Base-by-base conservation (phyloP, 2,888 invertebrate genomes). In the Cryptophagus acutangulus region DNA sequence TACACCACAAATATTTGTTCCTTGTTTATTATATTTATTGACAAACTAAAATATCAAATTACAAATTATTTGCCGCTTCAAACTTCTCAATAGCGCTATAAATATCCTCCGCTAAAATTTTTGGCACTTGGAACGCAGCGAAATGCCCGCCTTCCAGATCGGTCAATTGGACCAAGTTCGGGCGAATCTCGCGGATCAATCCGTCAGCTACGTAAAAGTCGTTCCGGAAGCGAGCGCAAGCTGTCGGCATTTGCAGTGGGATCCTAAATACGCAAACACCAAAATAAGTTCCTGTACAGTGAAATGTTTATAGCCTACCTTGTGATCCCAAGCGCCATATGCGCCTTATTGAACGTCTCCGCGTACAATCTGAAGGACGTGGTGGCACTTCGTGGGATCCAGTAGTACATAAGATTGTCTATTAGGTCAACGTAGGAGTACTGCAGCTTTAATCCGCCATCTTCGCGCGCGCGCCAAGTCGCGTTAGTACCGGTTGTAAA, bases 341-440 rank as follows among this genome's bases (percentile, higher is more conserved):
- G 6, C 6, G 14, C 39, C 35, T 43, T 48, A 40, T 50, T 52
- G 2, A 78, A 72, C 0, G 61, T 61, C 62, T 90, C 88, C 0
- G 83, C 68, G 58, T 89, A 91, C n/a, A 87, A 66, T 20, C 90
- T 74, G 69, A 81, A 74, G 0, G 87, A 82, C 0, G 85, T 79
- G 0, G 83, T 82, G 4, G 87, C 82, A 6, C 79, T 78, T 30
- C 77, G 77, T 0, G 81, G 77, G 0, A 78, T 61, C 86, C 88
- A 91, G 66, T 91, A 92, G 36, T 88, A 66, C 83, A 87, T 87
- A 1, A 90, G 61, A 54, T 87, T 86, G 52, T 87, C 87, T 26
- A 90, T 65, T 54, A 81, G 66, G 71, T 85, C 65, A 71, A 87
- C 83, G 70, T 86, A 3, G 57, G 80, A 59, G 75, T 78, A 85